Evolutionary conservation across 1,140 invertebrate species (phyloP).

Genomic region (Mycetomoellerius zeteki): DNA sequence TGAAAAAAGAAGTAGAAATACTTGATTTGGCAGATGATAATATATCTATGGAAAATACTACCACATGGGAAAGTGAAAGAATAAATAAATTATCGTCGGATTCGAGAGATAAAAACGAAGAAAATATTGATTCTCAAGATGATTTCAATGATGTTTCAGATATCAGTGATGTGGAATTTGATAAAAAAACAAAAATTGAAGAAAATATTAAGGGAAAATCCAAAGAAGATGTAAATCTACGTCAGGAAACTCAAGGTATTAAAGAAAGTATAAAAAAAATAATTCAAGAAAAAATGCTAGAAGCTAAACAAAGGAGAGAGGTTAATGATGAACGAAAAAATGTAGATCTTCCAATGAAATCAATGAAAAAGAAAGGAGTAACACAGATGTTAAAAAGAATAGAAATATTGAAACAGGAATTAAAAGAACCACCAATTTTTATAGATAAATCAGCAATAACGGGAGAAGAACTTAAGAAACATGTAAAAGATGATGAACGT

Average conservation of each 20-base stretch:
- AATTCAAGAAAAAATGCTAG: constrained; percentile 82
- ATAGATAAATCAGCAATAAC: constrained; percentile 44
- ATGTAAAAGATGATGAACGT: constrained; percentile 58
- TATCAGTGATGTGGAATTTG: neutral
- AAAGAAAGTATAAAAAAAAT: constrained; percentile 83
- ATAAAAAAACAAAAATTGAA: constrained; percentile 23
- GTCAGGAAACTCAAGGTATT: constrained; percentile 72
- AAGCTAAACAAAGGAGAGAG: constrained; percentile 76
- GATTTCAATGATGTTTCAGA: constrained; percentile 16
- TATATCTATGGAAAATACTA: constrained; percentile 19
- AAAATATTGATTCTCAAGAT: neutral
- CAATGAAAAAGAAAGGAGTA: constrained; percentile 52
- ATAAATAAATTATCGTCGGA: constrained; percentile 12
- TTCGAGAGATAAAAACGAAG: neutral
- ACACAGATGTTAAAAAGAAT: constrained; percentile 64
- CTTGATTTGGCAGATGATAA: neutral
- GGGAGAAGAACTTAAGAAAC: constrained; percentile 3
- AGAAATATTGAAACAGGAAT: constrained; percentile 68
- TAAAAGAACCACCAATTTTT: constrained; percentile 45
- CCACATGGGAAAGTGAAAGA: constrained; percentile 15
- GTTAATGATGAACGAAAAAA: constrained; percentile 56
- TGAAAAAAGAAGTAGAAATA: neutral
- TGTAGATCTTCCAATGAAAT: constrained; percentile 65
- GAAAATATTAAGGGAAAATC: constrained; percentile 38
- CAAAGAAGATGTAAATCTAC: constrained; percentile 49